phyloP scores from a whole-genome alignment of 2,888 invertebrate genomes.

The Phoenoteleia sp. region DNA sequence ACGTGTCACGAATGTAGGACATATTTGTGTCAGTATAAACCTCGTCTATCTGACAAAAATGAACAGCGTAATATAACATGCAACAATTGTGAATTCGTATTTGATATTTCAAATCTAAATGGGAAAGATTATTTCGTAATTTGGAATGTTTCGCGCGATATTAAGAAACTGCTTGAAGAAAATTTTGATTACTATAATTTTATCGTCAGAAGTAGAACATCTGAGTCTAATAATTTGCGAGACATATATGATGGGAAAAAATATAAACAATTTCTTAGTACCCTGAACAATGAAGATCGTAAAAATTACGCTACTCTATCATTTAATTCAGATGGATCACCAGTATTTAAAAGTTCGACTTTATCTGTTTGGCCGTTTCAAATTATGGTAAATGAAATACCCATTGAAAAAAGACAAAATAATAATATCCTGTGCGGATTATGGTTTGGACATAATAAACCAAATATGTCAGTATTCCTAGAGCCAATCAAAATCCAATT shows the following conservation, averaged over 20 bases:
- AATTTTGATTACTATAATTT: background rate
- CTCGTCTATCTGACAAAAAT: background rate
- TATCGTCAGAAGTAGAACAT: background rate
- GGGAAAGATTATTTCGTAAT: background rate
- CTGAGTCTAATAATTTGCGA: background rate
- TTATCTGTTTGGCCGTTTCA: too few species aligned
- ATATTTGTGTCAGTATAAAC: background rate
- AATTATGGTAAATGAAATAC: too few species aligned
- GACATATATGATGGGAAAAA: background rate
- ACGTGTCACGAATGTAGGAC: background rate
- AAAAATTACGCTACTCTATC: background rate
- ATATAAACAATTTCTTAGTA: background rate
- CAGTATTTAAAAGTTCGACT: background rate
- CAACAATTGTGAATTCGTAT: background rate
- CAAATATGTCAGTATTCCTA: background rate
- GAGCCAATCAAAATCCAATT: background rate
- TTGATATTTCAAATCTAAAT: background rate
- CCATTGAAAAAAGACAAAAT: background rate
- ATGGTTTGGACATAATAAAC: background rate
- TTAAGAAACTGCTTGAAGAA: background rate
- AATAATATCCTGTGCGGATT: background rate
- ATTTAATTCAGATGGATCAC: background rate
- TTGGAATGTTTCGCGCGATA: background rate
- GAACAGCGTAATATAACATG: background rate
- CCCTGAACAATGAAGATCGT: background rate